Conservation (phyloP, 1,140 invertebrate species). For the Macrobrachium rosenbergii region DNA sequence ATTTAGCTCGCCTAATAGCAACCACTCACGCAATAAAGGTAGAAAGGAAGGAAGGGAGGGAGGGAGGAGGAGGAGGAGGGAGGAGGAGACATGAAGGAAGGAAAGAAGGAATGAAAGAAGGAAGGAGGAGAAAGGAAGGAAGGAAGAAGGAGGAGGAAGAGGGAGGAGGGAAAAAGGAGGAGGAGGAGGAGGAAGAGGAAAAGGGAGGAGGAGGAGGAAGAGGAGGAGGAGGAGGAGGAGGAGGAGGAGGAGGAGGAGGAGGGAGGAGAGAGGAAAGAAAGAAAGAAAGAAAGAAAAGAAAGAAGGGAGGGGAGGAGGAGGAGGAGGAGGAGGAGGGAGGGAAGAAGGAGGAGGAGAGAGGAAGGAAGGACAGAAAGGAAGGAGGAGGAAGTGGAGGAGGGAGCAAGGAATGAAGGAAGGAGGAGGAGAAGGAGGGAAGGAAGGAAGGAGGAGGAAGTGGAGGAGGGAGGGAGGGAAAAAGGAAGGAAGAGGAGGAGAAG, state of each 20-base stretch:
- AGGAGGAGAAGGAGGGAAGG: not conserved
- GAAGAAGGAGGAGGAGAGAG: no score
- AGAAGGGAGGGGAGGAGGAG: not conserved
- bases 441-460: not conserved
- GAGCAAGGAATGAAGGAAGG: not conserved
- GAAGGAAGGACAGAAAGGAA: not conserved
- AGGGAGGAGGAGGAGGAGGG: conserved; percentile 22
- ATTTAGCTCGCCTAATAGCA: no score
- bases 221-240: not conserved
- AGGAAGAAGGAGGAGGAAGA: not conserved
- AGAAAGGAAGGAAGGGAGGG: conserved; percentile 2
- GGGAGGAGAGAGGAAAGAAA: conserved; percentile 1
- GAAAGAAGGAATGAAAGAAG: not conserved
- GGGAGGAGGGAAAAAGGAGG: conserved; percentile 2
- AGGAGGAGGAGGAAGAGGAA: not conserved
- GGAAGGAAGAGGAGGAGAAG: not conserved
- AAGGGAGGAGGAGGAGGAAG: not conserved
- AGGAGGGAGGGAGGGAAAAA: conserved; percentile 3
- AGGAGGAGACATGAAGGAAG: not conserved
- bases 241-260: not conserved
- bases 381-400: no score
- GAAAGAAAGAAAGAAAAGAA: conserved; percentile 20
- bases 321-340: not conserved
- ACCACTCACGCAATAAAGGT: not conserved
- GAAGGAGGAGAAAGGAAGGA: no score